These are phyloP conservation scores for Carposina sasakii DNA, from an alignment of 1,140 invertebrate genomes.

Conservation along the genomic window DNA sequence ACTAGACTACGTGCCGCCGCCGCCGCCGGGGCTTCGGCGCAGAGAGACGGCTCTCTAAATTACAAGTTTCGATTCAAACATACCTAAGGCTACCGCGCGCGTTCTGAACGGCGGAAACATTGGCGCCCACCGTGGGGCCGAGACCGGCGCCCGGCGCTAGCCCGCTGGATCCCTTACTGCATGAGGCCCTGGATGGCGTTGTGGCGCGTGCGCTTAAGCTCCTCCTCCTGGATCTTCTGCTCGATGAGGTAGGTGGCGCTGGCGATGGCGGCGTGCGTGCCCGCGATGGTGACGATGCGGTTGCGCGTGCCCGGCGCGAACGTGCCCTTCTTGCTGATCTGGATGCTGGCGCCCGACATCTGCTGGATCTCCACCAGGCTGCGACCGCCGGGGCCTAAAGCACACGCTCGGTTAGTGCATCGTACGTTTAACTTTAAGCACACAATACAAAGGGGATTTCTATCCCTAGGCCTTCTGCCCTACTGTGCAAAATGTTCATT, in stretches of 20 bases:
- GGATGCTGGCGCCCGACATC: conserved; percentile 95
- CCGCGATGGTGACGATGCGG: conserved; percentile 96
- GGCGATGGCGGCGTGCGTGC: conserved; percentile 88
- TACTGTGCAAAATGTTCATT: too few species aligned
- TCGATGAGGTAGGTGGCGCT: conserved; percentile 96
- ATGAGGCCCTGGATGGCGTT: conserved; percentile 85
- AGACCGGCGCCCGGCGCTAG: not conserved
- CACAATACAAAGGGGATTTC: too few species aligned
- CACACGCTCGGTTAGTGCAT: not conserved
- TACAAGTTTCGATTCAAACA: too few species aligned
- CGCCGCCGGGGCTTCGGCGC: too few species aligned
- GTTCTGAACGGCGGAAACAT: too few species aligned
- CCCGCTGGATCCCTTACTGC: conserved; percentile 70
- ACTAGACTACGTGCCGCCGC: conserved; percentile 4
- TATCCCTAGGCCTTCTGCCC: too few species aligned
- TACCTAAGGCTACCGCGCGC: too few species aligned
- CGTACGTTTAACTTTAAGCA: too few species aligned
- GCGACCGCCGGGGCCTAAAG: conserved; percentile 89
- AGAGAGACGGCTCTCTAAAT: too few species aligned
- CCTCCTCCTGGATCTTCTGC: conserved; percentile 95
- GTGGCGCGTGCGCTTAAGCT: conserved; percentile 92
- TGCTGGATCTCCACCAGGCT: conserved; percentile 97
- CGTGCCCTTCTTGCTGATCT: conserved; percentile 98
- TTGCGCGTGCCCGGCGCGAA: conserved; percentile 97
- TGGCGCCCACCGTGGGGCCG: not conserved